Base-by-base conservation (phyloP, 1,140 invertebrate genomes). In the Colletes gigas region DNA sequence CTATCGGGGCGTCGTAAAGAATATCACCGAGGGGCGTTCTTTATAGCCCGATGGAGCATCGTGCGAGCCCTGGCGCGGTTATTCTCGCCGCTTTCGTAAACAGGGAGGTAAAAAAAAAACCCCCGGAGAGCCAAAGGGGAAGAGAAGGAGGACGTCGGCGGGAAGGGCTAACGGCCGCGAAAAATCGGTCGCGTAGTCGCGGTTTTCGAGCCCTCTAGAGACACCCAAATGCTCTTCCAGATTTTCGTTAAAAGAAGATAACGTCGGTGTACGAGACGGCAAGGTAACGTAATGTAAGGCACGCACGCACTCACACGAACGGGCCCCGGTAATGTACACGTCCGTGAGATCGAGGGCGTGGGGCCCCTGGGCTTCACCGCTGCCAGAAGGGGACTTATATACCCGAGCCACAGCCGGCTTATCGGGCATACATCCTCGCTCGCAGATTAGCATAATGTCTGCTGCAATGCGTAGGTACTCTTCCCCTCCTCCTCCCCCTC, bases 391-490 rank as follows among this genome's bases (percentile, higher is more conserved):
- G 82, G 79, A 83, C 79, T 78, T 81, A 87, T 79, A 79, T 78
- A 84, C 77, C 63, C 80, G 82, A 86, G 87, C 50, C 83, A 80
- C 81, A 79, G 83, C 77, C 89, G 89, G 89, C 92, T 93, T 93
- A 93, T 93, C 91, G 91, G 92, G 86, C 88, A 91, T 93, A 92
- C 92, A 93, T 93, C 92, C 92, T 91, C 90, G 88, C 91, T 89
- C 87, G 88, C 87, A 92, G 91, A 93, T 93, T 93, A 93, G 92
- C 92, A 93, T 93, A 93, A 93, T 93, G 92, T 92, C 91, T 92
- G 92, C 90, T 88, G 91, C 88, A 87, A 90, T 92, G 92, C 90
- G 90, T 92, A 91, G 90, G 89, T 91, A 92, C 89, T 88, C 84
- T 80, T 75, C 71, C 72, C 68, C 72, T 15, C 55, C 52, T 44